Evolutionary conservation across 1,140 invertebrate species (phyloP).

Genomic region (Euura saliciscinereae): DNA sequence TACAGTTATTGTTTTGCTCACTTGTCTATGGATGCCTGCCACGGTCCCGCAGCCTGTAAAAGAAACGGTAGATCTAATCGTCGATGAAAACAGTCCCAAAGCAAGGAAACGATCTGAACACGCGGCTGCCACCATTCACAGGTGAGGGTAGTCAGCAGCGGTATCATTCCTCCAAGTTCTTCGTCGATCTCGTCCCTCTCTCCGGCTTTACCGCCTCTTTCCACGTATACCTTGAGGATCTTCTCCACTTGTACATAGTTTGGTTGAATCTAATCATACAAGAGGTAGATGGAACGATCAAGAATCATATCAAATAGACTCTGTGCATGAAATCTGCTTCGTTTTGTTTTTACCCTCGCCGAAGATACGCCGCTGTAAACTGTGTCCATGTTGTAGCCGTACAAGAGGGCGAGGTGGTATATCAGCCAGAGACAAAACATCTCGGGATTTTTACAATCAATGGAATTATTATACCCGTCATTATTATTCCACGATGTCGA

Average conservation of each 20-base stretch:
- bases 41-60: slow-evolving; percentile 49
- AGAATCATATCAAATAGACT: slow-evolving; percentile 24
- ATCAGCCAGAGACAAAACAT: slow-evolving; percentile 53
- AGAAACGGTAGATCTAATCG: slow-evolving; percentile 55
- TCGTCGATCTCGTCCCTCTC: slow-evolving; percentile 51
- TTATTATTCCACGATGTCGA: slow-evolving; percentile 19
- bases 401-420: slow-evolving; percentile 49
- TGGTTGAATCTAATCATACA: slow-evolving; percentile 31
- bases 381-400: slow-evolving; percentile 47
- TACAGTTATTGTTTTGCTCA: slow-evolving; percentile 28
- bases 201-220: slow-evolving; percentile 46
- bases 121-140: slow-evolving; percentile 54
- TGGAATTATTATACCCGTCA: slow-evolving; percentile 22
- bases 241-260: slow-evolving; percentile 50
- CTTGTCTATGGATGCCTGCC: slow-evolving; percentile 53
- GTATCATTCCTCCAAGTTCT: slow-evolving; percentile 52
- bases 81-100: slow-evolving; percentile 60
- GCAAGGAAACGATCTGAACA: slow-evolving; percentile 47
- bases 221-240: slow-evolving; percentile 49
- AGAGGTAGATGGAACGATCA: background rate
- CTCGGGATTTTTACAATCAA: slow-evolving; percentile 47
- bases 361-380: slow-evolving; percentile 34
- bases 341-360: slow-evolving; percentile 29
- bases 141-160: slow-evolving; percentile 47
- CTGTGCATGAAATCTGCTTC: background rate